A percentile compares a stretch with the other conserved stretches of the same genome.
Conservation (phyloP, 2,888 invertebrate species). For the Caenorhabditis sp. region DNA sequence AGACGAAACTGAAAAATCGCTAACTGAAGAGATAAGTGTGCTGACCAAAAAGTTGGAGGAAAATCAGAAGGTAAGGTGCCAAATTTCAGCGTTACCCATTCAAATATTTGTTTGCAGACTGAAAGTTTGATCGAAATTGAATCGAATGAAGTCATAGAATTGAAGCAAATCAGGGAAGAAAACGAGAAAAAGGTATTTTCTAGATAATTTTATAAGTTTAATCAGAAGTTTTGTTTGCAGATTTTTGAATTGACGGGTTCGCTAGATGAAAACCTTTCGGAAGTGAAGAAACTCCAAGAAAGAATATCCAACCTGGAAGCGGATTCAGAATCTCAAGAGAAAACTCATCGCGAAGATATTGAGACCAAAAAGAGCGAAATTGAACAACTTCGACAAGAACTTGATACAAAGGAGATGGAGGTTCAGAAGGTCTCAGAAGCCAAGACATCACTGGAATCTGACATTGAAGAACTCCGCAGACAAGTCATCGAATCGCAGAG, state of each 20-base stretch:
- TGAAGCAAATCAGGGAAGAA: not conserved
- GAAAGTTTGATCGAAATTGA: constrained; percentile 3
- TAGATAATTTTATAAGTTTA: not conserved
- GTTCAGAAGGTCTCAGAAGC: not conserved
- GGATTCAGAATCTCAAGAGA: constrained; percentile 1
- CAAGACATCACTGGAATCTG: not conserved
- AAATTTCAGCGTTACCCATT: too few species aligned
- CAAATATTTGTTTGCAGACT: not conserved
- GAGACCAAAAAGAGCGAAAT: not conserved
- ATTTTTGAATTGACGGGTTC: not conserved
- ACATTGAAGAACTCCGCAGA: not conserved
- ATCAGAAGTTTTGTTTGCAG: not conserved
- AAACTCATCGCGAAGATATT: not conserved
- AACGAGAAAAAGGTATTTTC: not conserved
- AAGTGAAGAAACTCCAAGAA: constrained; percentile 16
- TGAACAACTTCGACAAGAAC: too few species aligned
- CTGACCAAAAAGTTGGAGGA: constrained; percentile 14
- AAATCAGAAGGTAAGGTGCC: constrained; percentile 22
- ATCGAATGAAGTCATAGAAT: constrained; percentile 3
- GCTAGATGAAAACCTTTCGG: not conserved
- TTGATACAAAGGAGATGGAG: constrained; percentile 10
- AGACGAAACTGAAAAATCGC: constrained; percentile 9
- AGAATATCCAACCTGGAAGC: not conserved
- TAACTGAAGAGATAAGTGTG: constrained; percentile 9
- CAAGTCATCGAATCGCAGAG: too few species aligned